Evolutionary conservation across 2,888 invertebrate species (phyloP), one percentile per base, ranked within the genome.

Genomic region (Dryadula phaetusa): DNA sequence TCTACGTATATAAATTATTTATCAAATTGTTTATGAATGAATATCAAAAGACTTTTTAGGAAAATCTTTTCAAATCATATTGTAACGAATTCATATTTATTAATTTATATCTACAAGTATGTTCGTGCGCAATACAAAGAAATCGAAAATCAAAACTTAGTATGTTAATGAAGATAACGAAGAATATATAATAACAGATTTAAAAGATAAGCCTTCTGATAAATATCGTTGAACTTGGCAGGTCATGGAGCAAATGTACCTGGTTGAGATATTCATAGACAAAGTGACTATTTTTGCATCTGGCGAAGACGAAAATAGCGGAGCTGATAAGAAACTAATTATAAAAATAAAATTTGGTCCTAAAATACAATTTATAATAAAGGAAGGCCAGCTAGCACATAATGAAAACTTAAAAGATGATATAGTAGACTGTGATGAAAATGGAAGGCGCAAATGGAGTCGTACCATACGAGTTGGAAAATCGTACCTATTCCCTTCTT

Each of bases 181-280:
- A 47, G 22, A n/a, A n/a, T n/a, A n/a, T n/a, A n/a, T n/a, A n/a
- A n/a, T n/a, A n/a, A n/a, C n/a, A 12, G 47, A 52, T 16, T 28
- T 52, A n/a, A 28, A 52, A 18, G 49, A 28, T 28, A 64, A n/a
- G 37, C 60, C 28, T 84, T 88, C 84, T 88, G 82, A 89, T 81
- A 81, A 76, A 82, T 83, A 79, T 74, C 82, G 78, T 90, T 89
- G 81, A 82, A 84, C 81, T 88, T 84, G 76, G 78, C 92, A 92
- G 92, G 86, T 90, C 84, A 93, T 93, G 90, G 93, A 93, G 85
- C 92, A 93, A 87, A 82, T 94, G 78, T 94, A 92, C 86, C 79
- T 94, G 82, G 72, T 94, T 75, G 94, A 94, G 83, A 89, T 94
- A 81, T 88, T 94, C 76, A 82, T 94, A 76, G 92, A 93, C 80